These are phyloP conservation scores for Cheilosia vernalis DNA, from an alignment of 2,888 invertebrate genomes.

Conservation along the genomic window DNA sequence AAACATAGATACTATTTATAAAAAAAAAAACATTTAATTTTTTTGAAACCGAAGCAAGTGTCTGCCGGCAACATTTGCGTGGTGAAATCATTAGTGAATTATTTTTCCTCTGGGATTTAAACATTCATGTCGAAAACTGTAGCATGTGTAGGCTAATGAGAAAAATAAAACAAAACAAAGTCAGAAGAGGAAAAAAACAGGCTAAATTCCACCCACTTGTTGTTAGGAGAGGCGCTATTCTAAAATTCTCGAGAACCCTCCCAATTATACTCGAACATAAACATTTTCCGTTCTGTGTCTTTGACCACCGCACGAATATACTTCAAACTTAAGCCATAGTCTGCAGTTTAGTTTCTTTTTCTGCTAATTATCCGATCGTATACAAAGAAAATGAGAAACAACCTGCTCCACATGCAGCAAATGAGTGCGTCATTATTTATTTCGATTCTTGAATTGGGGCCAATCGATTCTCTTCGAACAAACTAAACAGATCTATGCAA, in stretches of 20 bases:
- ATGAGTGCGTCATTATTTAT: constrained; percentile 67
- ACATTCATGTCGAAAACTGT: constrained; percentile 24
- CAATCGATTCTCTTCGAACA: constrained; percentile 64
- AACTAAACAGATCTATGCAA: constrained; percentile 40
- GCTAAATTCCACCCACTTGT: constrained; percentile 71
- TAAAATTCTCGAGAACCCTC: background rate
- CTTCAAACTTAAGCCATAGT: constrained; percentile 17
- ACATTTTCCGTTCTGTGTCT: constrained; percentile 34
- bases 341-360: constrained; percentile 14
- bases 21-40: background rate
- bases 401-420: constrained; percentile 52
- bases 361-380: constrained; percentile 45
- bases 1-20: constrained; percentile 29
- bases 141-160: constrained; percentile 62
- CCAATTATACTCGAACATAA: constrained; percentile 16
- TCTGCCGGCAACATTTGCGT: constrained; percentile 69
- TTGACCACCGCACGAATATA: constrained; percentile 26
- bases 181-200: constrained; percentile 14
- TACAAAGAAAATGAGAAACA: constrained; percentile 53
- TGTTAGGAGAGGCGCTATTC: constrained; percentile 44
- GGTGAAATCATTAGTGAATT: constrained; percentile 70
- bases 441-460: constrained; percentile 67
- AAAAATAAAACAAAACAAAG: constrained; percentile 25
- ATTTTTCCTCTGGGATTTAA: constrained; percentile 45
- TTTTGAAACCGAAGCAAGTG: constrained; percentile 60